Base-by-base conservation (phyloP, 2,888 invertebrate species). In the Aradus depressus region DNA sequence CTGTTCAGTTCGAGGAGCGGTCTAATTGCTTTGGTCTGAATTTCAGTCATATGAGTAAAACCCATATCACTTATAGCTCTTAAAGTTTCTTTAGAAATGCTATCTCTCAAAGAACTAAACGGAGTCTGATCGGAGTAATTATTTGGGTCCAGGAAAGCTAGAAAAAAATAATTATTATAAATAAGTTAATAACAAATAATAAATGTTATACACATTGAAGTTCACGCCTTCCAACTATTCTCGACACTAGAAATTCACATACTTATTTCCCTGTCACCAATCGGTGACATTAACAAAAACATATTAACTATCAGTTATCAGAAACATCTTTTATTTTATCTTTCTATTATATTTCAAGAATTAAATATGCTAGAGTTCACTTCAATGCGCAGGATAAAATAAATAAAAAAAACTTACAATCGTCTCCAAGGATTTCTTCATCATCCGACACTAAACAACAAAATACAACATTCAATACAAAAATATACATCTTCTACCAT, bases 1-100 rank as follows among this genome's bases (percentile, higher is more conserved):
- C 97, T 95, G 58, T 89, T 75, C 0, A 95, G 95, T 69, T 93
- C 89, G 6, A 97, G 68, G 28, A 96, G 70, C 14, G 84, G 82
- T 1, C 92, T 91, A 64, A 97, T 88, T 0, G 89, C 75, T 65
- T 84, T 84, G 0, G 89, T 81, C 67, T 88, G 96, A 62, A 97
- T 96, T 70, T 93, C 90, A 3, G 96, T 97, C 91, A 97, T 90
- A 21, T 81, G 80, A 3, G 77, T 80, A 66, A 95, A 96, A 2
- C 90, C 92, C 93, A 97, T 92, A 35, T 90, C 88, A 43, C 72
- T 72, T 41, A 96, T 77, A 1, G 80, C 92, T 68, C 82, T 82
- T n/a, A 90, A 65, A 0, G 92, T 90, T 28, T 79, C 73, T 60
- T 89, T 87, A 60, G 85, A 86, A 1, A 93, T 81, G 64, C 73